Base-by-base conservation (phyloP, 1,140 invertebrate genomes). In the Fragariocoptes setiger region DNA sequence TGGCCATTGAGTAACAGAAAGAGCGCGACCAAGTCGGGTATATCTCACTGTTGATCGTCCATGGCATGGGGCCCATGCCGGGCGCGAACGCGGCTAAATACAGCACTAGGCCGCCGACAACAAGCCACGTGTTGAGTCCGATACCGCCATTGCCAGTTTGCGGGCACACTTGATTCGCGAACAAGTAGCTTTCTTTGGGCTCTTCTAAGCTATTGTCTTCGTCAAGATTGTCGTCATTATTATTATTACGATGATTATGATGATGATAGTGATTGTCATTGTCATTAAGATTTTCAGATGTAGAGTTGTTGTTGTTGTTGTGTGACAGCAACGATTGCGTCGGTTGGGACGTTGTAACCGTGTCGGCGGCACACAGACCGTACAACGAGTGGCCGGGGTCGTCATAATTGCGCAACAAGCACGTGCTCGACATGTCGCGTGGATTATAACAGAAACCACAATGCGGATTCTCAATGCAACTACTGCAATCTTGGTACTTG, bases 1-100 rank as follows among this genome's bases (percentile, higher is more conserved):
- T 67, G 12, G 66, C 54, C 14, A 65, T 54, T n/a, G 64, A 57
- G 42, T 58, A 66, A 25, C 65, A 65, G 1, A 61, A 61, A 44
- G 64, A 58, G 41, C 68, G 50, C 5, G 65, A 64, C 68, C 68
- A 70, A 19, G 64, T 50, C 8, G 68, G 68, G 51, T 66, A 70
- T 37, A 70, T 67, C 52, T 70, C 68, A 15, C 66, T 64, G 49
- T 68, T 70, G 12, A 70, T 61, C 3, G 67, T 67, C 68, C 68
- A 70, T 31, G 68, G 68, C 60, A 70, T 66, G 16, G 66, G 65
- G 12, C 67, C 66, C 62, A 67, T 66, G 19, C 66, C 62, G 63
- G 44, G 16, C 25, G 25, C 25, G n/a, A 31, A 31, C n/a, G 25
- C 8, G 25, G 25, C 25, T 3, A 35, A 21, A 35, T 36, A 40